These are phyloP conservation scores for Lithophane leautieri DNA, from an alignment of 2,888 invertebrate genomes.

Conservation along the genomic window DNA sequence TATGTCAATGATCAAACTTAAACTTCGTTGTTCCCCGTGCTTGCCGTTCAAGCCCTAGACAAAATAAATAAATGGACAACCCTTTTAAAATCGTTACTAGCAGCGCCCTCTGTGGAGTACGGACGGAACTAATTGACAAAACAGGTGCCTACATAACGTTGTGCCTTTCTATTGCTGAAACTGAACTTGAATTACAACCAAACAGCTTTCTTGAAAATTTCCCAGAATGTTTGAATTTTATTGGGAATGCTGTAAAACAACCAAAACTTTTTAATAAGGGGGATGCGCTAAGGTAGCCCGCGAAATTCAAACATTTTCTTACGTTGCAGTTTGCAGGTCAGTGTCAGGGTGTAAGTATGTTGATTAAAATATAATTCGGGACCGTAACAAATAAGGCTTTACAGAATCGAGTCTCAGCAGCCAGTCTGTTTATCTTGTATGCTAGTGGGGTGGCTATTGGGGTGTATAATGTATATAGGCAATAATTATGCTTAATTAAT, in stretches of 20 bases:
- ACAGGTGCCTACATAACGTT: background rate
- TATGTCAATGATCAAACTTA: background rate
- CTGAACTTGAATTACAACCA: background rate
- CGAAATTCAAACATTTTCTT: too few species aligned
- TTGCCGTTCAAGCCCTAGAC: background rate
- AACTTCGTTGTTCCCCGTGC: background rate
- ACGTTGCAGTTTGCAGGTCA: too few species aligned
- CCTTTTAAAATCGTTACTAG: slow-evolving; percentile 28
- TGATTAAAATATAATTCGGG: too few species aligned
- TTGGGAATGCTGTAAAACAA: too few species aligned
- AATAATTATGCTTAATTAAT: background rate
- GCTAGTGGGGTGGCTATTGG: too few species aligned
- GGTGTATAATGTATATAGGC: background rate
- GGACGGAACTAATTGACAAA: slow-evolving; percentile 24
- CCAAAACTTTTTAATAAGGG: background rate
- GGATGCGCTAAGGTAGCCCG: too few species aligned
- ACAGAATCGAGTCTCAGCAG: background rate
- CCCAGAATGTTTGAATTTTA: slow-evolving; percentile 14
- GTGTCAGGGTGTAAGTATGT: too few species aligned
- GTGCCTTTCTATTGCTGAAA: background rate
- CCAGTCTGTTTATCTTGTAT: background rate
- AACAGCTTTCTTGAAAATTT: background rate
- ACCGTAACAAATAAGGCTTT: too few species aligned
- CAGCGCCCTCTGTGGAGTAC: slow-evolving; percentile 52
- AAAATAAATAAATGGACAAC: background rate